Base-by-base conservation (phyloP, 2,888 invertebrate species). In the Ichneumon xanthorius region DNA sequence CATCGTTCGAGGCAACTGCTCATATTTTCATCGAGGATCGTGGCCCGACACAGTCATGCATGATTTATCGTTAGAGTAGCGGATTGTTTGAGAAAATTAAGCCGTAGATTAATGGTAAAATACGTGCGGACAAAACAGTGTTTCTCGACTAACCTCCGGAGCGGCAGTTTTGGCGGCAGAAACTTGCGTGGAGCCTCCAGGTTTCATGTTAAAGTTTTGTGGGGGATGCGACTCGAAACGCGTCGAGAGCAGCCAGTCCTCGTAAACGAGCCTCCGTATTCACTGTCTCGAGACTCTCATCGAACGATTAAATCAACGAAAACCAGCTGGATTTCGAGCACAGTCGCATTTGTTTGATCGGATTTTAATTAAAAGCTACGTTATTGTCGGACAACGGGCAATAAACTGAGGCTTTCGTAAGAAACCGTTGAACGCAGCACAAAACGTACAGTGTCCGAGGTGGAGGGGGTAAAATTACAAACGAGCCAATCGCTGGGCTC, bases 101-200 rank as follows among this genome's bases (percentile, higher is more conserved):
- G n/a, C 7, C 14, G 11, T 5, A 30, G 16, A 73, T 33, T 7
- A 30, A 16, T 11, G 16, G 16, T 14, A 45, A 40, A 37, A 70
- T 37, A 7, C 53, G 40, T n/a, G 14, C 40, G 50, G 2, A 11
- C 22, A 14, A 61, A 19, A 75, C 30, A 45, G 58, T 37, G 63
- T 70, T 30, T 63, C 63, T 63, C 68, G 68, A 89, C 90, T 93
- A 92, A 93, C 93, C 93, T 93, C 92, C 78, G 90, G 72, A 86
- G 80, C 77, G 82, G 72, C 87, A 48, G 88, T 90, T 91, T 91
- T 90, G 87, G 89, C 89, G 86, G 89, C 82, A 87, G 91, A 88
- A 89, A 91, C 88, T 88, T 91, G 91, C 26, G 91, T 90, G 48
- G 90, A 88, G 86, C 90, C 90, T 89, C 90, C 92, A 53, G 92